Evolutionary conservation across 2,113 vertebrate species (phyloP).

Genomic region (Odontesthes bonariensis): DNA sequence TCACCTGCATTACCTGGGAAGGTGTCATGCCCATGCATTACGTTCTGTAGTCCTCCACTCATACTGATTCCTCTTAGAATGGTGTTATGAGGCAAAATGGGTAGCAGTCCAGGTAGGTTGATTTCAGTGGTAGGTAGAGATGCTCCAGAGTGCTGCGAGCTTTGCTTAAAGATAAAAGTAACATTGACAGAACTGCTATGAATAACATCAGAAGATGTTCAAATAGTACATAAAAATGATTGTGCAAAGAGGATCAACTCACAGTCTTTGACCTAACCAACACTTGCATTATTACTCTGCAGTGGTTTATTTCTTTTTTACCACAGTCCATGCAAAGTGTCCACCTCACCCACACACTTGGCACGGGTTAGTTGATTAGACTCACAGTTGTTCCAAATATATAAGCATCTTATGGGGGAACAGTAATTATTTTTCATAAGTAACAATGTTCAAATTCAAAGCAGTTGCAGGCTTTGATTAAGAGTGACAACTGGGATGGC

Average conservation of each 20-base stretch:
- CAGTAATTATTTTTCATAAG: slow-evolving; percentile 60
- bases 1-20: slow-evolving; percentile 76
- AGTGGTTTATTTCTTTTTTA: slow-evolving; percentile 8
- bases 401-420: slow-evolving; percentile 37
- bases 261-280: slow-evolving; percentile 6
- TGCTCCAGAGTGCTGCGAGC: slow-evolving; percentile 57
- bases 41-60: slow-evolving; percentile 69
- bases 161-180: slow-evolving; percentile 27
- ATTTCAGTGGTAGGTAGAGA: slow-evolving; percentile 67
- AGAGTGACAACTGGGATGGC: slow-evolving; percentile 34
- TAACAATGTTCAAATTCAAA: slow-evolving; percentile 49
- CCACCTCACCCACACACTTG: slow-evolving; percentile 38
- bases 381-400: slow-evolving; percentile 51
- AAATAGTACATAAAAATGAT: slow-evolving; percentile 3
- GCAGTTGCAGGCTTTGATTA: slow-evolving; percentile 10
- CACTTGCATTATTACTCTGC: slow-evolving; percentile 7
- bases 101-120: slow-evolving; percentile 70
- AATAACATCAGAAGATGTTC: slow-evolving; percentile 10
- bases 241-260: not conserved
- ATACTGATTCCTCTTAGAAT: slow-evolving; percentile 75
- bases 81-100: slow-evolving; percentile 64
- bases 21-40: slow-evolving; percentile 63
- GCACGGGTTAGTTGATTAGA: slow-evolving; percentile 34
- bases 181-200: not conserved
- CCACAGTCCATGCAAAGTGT: slow-evolving; percentile 15